phyloP scores from a whole-genome alignment of 2,888 invertebrate species.

The Metacarcinus magister region DNA sequence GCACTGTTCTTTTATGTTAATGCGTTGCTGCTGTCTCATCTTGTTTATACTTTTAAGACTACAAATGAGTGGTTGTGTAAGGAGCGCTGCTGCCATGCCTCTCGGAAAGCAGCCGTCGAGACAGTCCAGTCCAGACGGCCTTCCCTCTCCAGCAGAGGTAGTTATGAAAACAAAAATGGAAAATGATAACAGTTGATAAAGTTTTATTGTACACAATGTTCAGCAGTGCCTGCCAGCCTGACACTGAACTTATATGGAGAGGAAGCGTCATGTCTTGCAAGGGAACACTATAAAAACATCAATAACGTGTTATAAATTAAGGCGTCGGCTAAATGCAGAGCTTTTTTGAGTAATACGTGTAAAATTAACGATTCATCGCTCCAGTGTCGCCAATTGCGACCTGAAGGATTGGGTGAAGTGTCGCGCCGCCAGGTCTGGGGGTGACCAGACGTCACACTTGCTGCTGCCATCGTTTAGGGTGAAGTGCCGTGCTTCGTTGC shows the following conservation, averaged over 20 bases:
- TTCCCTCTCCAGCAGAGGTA: background rate
- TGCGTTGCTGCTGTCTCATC: background rate
- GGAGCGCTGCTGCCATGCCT: background rate
- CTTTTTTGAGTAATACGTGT: too few species aligned
- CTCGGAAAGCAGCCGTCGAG: background rate
- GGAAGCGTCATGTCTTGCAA: background rate
- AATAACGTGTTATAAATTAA: background rate
- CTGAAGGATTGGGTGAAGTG: background rate
- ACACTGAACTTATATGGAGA: background rate
- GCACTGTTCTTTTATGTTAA: background rate
- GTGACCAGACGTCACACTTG: background rate
- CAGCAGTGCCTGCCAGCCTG: too few species aligned
- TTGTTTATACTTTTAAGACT: background rate
- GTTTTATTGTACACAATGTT: background rate
- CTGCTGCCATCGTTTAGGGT: background rate
- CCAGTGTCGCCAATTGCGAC: background rate
- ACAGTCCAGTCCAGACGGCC: background rate
- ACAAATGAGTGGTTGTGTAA: background rate
- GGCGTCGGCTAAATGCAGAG: too few species aligned
- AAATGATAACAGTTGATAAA: background rate
- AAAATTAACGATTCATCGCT: background rate
- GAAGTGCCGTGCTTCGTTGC: background rate
- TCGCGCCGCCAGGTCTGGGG: background rate
- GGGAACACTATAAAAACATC: background rate
- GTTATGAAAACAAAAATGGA: background rate